Evolutionary conservation across 2,113 vertebrate species (phyloP).

Genomic region (Colaptes auratus): DNA sequence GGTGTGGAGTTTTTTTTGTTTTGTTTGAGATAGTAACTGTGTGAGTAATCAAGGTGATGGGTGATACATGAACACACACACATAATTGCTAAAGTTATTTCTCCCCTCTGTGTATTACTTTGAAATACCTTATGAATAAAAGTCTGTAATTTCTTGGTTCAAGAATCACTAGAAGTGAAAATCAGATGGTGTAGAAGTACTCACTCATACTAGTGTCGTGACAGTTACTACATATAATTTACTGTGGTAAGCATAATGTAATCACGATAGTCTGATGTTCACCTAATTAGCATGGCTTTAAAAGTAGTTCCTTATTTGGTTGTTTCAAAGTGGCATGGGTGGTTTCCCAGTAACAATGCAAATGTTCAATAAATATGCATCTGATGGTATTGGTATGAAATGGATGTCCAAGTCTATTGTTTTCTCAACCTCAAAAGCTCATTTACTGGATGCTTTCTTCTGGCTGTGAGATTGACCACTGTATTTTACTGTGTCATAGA

Average conservation of each 20-base stretch:
- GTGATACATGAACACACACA: not conserved
- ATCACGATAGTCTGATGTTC: not conserved
- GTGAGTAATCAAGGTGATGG: not conserved
- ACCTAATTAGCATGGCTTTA: not conserved
- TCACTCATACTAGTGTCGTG: not conserved
- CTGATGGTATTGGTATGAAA: not conserved
- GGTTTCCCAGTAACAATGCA: not conserved
- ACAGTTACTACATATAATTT: not conserved
- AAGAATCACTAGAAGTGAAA: not conserved
- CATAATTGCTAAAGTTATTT: not conserved
- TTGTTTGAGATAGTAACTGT: not conserved
- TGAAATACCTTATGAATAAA: not conserved
- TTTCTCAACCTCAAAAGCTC: not conserved
- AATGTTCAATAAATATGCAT: not conserved
- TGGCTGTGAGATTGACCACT: not conserved
- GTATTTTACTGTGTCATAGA: not conserved
- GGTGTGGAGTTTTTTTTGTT: no score
- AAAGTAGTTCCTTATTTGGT: not conserved
- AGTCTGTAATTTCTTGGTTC: not conserved
- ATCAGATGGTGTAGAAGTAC: not conserved
- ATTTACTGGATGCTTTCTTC: not conserved
- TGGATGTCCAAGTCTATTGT: not conserved
- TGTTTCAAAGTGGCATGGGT: not conserved
- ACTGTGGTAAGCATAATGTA: not conserved
- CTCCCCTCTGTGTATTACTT: not conserved